Evolutionary conservation across 2,888 invertebrate species (phyloP).

Genomic region (Tipula helvola): DNA sequence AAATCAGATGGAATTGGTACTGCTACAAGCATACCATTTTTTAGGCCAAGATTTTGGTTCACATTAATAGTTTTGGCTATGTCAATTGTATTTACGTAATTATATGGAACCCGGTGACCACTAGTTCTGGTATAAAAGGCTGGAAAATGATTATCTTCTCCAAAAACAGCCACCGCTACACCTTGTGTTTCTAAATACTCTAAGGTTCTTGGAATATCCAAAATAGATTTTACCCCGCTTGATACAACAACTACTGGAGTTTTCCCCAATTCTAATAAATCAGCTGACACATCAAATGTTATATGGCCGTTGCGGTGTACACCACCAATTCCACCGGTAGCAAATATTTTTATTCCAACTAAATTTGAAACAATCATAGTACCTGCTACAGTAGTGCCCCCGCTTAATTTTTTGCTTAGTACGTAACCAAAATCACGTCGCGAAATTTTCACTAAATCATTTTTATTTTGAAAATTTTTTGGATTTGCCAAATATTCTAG

Average conservation of each 20-base stretch:
- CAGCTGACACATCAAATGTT: constrained; percentile 91
- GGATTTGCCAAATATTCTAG: background rate
- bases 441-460: constrained; percentile 61
- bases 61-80: constrained; percentile 61
- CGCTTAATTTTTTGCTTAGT: constrained; percentile 53
- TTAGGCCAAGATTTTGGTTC: constrained; percentile 41
- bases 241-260: constrained; percentile 84
- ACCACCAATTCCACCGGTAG: constrained; percentile 85
- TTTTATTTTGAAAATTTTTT: background rate
- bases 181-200: constrained; percentile 95
- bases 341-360: constrained; percentile 80
- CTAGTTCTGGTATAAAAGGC: constrained; percentile 83
- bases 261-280: constrained; percentile 78
- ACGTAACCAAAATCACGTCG: constrained; percentile 73
- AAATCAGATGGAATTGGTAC: constrained; percentile 75
- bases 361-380: constrained; percentile 77
- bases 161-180: constrained; percentile 74
- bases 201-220: constrained; percentile 87
- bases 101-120: constrained; percentile 58
- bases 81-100: constrained; percentile 44
- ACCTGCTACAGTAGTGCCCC: constrained; percentile 94
- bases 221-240: constrained; percentile 92
- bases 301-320: constrained; percentile 81
- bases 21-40: constrained; percentile 71
- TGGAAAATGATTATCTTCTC: constrained; percentile 64